phyloP scores from a whole-genome alignment of 2,888 invertebrate genomes.

The Dynastes grantii region DNA sequence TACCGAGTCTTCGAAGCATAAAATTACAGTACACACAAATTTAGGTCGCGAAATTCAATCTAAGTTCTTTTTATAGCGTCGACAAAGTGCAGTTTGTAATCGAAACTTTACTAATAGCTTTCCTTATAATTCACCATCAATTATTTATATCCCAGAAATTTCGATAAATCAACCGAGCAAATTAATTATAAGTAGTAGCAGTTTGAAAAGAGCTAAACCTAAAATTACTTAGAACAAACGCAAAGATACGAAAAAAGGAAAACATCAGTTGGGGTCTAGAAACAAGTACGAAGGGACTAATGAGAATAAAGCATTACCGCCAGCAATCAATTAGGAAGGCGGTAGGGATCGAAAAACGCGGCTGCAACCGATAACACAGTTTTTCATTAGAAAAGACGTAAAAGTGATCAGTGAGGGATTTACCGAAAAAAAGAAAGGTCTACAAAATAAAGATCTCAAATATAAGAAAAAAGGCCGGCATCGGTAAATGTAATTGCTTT shows the following conservation, averaged over 20 bases:
- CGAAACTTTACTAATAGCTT: constrained; percentile 17
- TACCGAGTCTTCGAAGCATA: constrained; percentile 14
- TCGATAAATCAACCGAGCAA: neutral
- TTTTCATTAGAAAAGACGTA: constrained; percentile 25
- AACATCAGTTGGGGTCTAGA: no score
- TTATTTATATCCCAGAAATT: constrained; percentile 1
- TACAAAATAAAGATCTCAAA: constrained; percentile 17
- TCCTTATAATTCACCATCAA: neutral
- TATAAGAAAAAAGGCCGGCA: neutral
- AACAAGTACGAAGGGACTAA: neutral
- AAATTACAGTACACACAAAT: constrained; percentile 30
- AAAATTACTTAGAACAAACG: no score
- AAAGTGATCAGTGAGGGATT: constrained; percentile 26
- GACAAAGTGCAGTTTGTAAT: constrained; percentile 22
- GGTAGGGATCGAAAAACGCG: constrained; percentile 4
- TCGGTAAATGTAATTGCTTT: neutral
- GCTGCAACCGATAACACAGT: constrained; percentile 20
- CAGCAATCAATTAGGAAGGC: constrained; percentile 35
- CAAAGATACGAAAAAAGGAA: no score
- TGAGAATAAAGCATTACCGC: constrained; percentile 29
- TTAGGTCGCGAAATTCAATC: constrained; percentile 41
- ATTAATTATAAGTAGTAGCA: neutral
- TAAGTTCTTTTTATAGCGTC: constrained; percentile 21
- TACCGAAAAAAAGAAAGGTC: constrained; percentile 15
- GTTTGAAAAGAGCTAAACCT: no score